Evolutionary conservation across 2,797 vertebrate species (phyloP), one percentile per base, ranked within the genome.

Genomic region (Tenualosa thibaudeaui): DNA sequence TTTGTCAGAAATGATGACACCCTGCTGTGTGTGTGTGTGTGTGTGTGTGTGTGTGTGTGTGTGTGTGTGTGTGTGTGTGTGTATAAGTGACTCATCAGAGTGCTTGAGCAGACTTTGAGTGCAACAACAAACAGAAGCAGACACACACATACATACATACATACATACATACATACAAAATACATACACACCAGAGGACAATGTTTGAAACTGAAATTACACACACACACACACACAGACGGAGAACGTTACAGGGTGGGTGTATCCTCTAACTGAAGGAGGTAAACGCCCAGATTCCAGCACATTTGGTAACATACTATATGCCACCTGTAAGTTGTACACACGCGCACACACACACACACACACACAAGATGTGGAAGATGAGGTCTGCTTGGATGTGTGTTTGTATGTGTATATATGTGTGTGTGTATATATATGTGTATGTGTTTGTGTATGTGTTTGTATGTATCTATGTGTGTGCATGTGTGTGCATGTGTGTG

Each of bases 1-100:
- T 95, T 94, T 94, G 90, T 91, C 92, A 90, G 88, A 91, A 92
- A 93, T 94, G 95, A 95, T 95, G 93, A 94, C 92, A 94, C 93
- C 88, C 87, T 81, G 82, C 82, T 31, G 86, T 50, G 86, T 65
- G 87, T 85, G 24, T 31, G 83, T 22, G 56, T 15, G 12, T 50
- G 81, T 83, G 50, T 84, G 83, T 85, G 84, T 87, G 84, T 81
- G 68, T 60, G 71, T 85, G 81, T 51, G 31, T 65, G 60, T 86
- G 83, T 86, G 83, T 87, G 84, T 71, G 53, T 13, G 49, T 56
- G 15, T 83, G 82, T 81, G 54, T 71, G 65, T 71, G 65, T 40
- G 26, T 71, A 12, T 40, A 26, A 31, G 65, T 71, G 26, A 13
- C 10, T 71, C 56, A 58, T 71, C 12, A 31, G 65, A 31, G 62